Percentiles rank a stretch among this genome's conserved stretches.
Conservation (phyloP, 1,140 invertebrate species). For the Zaprionus camerounensis region DNA sequence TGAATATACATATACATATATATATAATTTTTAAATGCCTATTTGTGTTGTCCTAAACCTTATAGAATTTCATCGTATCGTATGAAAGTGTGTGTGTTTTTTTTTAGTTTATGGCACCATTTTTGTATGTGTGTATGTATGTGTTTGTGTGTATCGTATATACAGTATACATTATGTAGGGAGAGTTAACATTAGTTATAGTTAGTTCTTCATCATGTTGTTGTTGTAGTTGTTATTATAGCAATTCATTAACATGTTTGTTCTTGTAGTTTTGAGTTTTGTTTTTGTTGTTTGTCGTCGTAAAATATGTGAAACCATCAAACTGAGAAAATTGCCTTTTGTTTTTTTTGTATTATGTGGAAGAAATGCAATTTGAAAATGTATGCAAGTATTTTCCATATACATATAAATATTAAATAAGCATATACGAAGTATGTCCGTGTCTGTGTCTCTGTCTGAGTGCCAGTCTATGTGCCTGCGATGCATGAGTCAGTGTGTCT, state of each 20-base stretch:
- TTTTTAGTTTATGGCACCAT: constrained; percentile 50
- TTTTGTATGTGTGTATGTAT: constrained; percentile 44
- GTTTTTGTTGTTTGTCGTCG: constrained; percentile 15
- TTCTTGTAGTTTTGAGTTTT: constrained; percentile 41
- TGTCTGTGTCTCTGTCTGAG: constrained; percentile 11
- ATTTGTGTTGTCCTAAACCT: constrained; percentile 75
- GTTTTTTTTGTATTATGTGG: constrained; percentile 34
- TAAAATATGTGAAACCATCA: constrained; percentile 79
- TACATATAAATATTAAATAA: constrained; percentile 61
- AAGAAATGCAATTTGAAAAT: constrained; percentile 79
- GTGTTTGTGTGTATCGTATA: constrained; percentile 22
- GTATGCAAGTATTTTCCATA: constrained; percentile 57
- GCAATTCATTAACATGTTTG: constrained; percentile 56
- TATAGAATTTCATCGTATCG: constrained; percentile 47
- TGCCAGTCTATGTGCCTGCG: constrained; percentile 26
- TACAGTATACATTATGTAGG: constrained; percentile 5
- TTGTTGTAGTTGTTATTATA: constrained; percentile 55
- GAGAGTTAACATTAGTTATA: constrained; percentile 51
- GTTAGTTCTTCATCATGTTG: constrained; percentile 43
- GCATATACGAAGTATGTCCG: constrained; percentile 33
- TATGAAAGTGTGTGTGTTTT: constrained; percentile 33
- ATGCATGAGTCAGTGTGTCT: constrained; percentile 32
- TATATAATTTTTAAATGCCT: constrained; percentile 66
- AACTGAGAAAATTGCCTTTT: constrained; percentile 79
- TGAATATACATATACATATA: constrained; percentile 18